Conservation (phyloP, 2,797 vertebrate genomes). For the Spinibarbus caldwelli region DNA sequence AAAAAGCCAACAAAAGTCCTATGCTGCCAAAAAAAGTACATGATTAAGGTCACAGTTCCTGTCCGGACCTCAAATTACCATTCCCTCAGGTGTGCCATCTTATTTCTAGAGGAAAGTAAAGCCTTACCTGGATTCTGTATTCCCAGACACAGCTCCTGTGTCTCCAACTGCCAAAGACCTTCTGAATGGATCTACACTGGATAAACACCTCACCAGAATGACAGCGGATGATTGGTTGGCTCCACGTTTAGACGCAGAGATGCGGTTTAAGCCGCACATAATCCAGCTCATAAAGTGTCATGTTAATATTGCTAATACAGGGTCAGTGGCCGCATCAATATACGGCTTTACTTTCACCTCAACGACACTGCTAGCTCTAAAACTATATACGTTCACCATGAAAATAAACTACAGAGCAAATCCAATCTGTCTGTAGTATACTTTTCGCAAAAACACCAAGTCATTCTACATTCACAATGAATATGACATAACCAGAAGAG, state of each 20-base stretch:
- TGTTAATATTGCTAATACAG: constrained; percentile 75
- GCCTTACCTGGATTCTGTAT: constrained; percentile 66
- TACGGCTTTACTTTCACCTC: constrained; percentile 49
- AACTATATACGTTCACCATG: background rate
- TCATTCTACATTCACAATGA: background rate
- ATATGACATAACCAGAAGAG: background rate
- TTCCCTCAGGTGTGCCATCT: background rate
- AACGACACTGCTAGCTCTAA: background rate
- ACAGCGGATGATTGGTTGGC: constrained; percentile 75
- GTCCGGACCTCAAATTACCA: background rate
- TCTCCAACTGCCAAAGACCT: constrained; percentile 67
- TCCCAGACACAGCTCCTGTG: constrained; percentile 62
- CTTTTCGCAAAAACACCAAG: background rate
- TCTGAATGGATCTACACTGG: constrained; percentile 75
- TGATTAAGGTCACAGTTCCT: background rate
- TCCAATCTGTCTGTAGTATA: background rate
- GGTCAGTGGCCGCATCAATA: constrained; percentile 49
- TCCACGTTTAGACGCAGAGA: constrained; percentile 73
- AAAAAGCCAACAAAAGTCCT: background rate
- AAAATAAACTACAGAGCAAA: background rate
- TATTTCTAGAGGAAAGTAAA: constrained; percentile 4
- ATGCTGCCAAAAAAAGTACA: background rate
- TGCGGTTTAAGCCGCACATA: constrained; percentile 78
- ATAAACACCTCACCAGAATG: constrained; percentile 67
- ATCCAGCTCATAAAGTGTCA: constrained; percentile 80